Conservation (phyloP, 2,113 vertebrate species). For the Bubo bubo region DNA sequence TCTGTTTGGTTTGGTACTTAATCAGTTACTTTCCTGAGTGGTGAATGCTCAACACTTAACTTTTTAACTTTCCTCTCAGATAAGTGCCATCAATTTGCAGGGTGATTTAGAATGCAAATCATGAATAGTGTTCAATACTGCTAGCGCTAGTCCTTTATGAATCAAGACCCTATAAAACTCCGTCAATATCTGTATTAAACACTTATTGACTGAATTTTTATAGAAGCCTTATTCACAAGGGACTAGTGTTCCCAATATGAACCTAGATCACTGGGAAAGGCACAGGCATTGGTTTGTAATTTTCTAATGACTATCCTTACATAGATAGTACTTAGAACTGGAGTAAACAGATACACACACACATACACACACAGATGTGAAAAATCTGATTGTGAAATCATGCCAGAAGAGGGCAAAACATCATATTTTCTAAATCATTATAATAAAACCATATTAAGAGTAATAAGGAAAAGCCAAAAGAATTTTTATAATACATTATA, state of each 20-base stretch:
- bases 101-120: constrained; percentile 66
- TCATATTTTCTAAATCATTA: neutral
- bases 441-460: neutral
- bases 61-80: constrained; percentile 53
- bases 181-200: constrained; percentile 68
- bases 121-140: constrained; percentile 16
- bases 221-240: constrained; percentile 26
- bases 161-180: constrained; percentile 57
- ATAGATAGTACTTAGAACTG: neutral
- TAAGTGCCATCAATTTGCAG: constrained; percentile 65
- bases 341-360: neutral
- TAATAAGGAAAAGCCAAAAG: neutral
- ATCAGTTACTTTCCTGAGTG: constrained; percentile 15
- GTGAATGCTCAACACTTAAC: constrained; percentile 55
- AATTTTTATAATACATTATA: neutral
- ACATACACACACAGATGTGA: neutral
- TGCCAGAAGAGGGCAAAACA: neutral
- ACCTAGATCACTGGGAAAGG: neutral
- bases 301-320: neutral
- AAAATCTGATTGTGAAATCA: neutral
- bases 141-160: constrained; percentile 42
- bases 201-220: constrained; percentile 51
- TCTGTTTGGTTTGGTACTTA: constrained; percentile 55
- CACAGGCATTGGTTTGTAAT: neutral
- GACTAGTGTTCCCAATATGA: neutral